Percentiles rank a stretch among this genome's conserved stretches.
Evolutionary conservation across 2,797 vertebrate species (phyloP).

Genomic region (Poecilia wingei): DNA sequence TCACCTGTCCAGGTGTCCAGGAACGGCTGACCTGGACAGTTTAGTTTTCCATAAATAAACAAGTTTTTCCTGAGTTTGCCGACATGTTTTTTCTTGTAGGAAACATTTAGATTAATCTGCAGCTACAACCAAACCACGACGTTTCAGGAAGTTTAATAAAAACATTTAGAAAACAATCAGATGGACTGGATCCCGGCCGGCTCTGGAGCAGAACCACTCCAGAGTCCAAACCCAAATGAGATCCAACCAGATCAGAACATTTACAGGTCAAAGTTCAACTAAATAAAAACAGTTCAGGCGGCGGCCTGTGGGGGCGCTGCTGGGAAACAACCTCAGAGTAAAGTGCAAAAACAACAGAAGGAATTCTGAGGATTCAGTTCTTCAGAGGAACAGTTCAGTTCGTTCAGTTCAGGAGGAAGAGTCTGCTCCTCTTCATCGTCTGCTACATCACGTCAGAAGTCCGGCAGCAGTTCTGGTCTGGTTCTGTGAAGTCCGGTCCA

Average conservation of each 20-base stretch:
- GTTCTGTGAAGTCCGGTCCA: background rate
- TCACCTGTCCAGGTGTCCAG: background rate
- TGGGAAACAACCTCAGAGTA: background rate
- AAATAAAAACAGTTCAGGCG: background rate
- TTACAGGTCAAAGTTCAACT: background rate
- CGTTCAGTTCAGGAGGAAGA: background rate
- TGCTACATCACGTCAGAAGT: background rate
- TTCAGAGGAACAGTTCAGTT: background rate
- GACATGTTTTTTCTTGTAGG: too few relatives aligned
- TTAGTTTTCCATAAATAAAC: background rate
- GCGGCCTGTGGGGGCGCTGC: background rate
- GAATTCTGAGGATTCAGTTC: background rate
- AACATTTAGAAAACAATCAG: conserved; percentile 5
- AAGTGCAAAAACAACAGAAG: background rate
- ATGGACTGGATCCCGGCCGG: background rate
- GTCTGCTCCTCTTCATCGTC: background rate
- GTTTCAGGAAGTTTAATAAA: conserved; percentile 3
- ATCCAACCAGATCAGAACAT: background rate
- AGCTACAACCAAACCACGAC: too few relatives aligned
- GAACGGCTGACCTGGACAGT: background rate
- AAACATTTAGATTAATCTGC: too few relatives aligned
- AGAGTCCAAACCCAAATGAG: background rate
- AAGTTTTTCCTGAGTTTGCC: too few relatives aligned
- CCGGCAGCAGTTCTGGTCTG: background rate
- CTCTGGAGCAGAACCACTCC: too few relatives aligned